phyloP scores from a whole-genome alignment of 2,888 invertebrate species.

The Oligia latruncula region DNA sequence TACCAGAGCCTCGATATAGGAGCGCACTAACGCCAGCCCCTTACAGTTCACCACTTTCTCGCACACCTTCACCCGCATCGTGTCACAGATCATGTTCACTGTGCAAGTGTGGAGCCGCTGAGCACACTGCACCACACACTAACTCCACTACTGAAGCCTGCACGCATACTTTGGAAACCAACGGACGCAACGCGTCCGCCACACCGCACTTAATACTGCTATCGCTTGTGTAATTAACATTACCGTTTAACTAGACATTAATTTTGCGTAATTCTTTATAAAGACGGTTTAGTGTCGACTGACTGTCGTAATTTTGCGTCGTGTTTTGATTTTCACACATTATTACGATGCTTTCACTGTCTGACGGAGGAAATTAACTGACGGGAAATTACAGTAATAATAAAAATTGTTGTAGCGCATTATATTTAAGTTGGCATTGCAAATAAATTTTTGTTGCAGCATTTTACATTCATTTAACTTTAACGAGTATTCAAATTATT shows the following conservation, averaged over 20 bases:
- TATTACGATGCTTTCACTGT: conserved; percentile 44
- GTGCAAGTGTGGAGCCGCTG: conserved; percentile 30
- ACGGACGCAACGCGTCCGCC: conserved; percentile 67
- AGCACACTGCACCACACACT: conserved; percentile 37
- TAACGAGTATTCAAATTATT: neutral
- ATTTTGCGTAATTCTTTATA: conserved; percentile 52
- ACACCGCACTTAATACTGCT: conserved; percentile 61
- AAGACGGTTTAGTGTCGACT: conserved; percentile 27
- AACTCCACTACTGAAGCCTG: conserved; percentile 30
- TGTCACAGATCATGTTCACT: conserved; percentile 83
- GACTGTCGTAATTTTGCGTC: conserved; percentile 43
- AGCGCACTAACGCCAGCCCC: conserved; percentile 83
- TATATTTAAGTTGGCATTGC: conserved; percentile 18
- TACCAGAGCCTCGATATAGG: conserved; percentile 85
- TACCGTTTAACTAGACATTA: conserved; percentile 59
- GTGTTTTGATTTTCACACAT: conserved; percentile 55
- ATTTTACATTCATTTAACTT: conserved; percentile 15
- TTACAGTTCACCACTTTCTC: conserved; percentile 86
- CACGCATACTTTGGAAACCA: conserved; percentile 58
- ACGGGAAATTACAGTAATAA: conserved; percentile 28
- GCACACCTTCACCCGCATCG: conserved; percentile 83
- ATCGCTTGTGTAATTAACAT: conserved; percentile 63
- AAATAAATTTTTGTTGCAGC: conserved; percentile 5
- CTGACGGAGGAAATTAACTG: conserved; percentile 46
- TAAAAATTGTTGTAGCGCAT: conserved; percentile 25